A percentile compares a stretch with the other conserved stretches of the same genome.
These are phyloP conservation scores for Rotaria magnacalcarata DNA, from an alignment of 2,888 invertebrate species.

Conservation along the genomic window DNA sequence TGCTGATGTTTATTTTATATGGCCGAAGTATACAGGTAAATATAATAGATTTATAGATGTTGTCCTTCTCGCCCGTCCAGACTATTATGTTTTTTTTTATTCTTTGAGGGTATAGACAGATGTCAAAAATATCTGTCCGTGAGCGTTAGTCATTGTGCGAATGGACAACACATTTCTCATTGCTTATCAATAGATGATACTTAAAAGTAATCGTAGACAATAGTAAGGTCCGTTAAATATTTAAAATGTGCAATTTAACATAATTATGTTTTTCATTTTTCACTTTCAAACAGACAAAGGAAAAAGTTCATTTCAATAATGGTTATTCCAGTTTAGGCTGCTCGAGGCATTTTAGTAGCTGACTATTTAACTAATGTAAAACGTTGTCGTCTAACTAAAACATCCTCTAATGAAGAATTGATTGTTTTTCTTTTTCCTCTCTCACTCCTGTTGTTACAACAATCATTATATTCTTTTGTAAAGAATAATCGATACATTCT, in stretches of 20 bases:
- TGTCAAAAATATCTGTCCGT: not conserved
- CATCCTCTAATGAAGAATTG: not conserved
- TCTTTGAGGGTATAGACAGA: not conserved
- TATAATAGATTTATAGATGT: not conserved
- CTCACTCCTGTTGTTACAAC: too few species aligned
- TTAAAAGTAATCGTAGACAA: not conserved
- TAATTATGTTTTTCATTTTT: not conserved
- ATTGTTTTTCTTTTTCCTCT: not conserved
- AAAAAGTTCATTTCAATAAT: constrained; percentile 6
- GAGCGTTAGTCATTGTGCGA: constrained; percentile 1
- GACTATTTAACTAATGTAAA: not conserved
- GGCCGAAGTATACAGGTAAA: not conserved
- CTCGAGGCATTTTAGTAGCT: not conserved
- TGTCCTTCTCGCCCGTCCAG: too few species aligned
- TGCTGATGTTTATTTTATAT: not conserved
- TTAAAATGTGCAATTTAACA: not conserved
- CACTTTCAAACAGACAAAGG: not conserved
- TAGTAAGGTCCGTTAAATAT: not conserved
- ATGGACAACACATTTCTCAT: not conserved
- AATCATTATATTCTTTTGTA: not conserved
- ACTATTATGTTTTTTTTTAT: too few species aligned
- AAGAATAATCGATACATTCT: not conserved
- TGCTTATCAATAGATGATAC: constrained; percentile 2
- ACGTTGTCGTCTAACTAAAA: not conserved
- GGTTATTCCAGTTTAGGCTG: not conserved